A percentile compares a stretch with the other conserved stretches of the same genome.
These are phyloP conservation scores for Euphydryas editha DNA, from an alignment of 2,888 invertebrate genomes.

Conservation along the genomic window DNA sequence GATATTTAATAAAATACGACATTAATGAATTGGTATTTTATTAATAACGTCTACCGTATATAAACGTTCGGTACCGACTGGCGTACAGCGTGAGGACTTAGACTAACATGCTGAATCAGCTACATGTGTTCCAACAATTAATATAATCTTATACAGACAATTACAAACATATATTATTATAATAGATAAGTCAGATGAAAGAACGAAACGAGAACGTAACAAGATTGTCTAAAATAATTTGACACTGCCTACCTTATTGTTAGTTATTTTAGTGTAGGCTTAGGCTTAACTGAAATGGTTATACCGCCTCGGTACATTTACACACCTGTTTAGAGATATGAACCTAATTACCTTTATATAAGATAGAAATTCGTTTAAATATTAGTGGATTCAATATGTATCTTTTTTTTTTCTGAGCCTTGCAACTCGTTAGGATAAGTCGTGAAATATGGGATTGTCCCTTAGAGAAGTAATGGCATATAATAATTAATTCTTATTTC, in stretches of 20 bases:
- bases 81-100: no score
- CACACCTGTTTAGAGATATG: not conserved
- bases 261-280: slow-evolving; percentile 7
- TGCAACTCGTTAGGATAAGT: slow-evolving; percentile 22
- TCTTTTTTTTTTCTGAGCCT: slow-evolving; percentile 15
- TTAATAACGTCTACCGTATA: no score
- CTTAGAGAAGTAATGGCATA: not conserved
- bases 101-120: no score
- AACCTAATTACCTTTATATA: not conserved
- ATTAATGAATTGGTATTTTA: no score
- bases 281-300: slow-evolving; percentile 6
- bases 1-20: no score
- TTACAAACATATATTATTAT: not conserved
- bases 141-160: not conserved
- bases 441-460: slow-evolving; percentile 9
- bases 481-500: not conserved
- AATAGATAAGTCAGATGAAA: not conserved
- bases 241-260: not conserved
- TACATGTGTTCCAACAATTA: no score
- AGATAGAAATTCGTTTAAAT: slow-evolving; percentile 12
- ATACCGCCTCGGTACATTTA: not conserved
- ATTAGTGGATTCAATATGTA: not conserved
- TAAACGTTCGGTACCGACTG: no score
- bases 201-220: not conserved
- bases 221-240: not conserved